A percentile compares a stretch with the other conserved stretches of the same genome.
phyloP scores from a whole-genome alignment of 1,140 invertebrate genomes.

The Hycleus cichorii region DNA sequence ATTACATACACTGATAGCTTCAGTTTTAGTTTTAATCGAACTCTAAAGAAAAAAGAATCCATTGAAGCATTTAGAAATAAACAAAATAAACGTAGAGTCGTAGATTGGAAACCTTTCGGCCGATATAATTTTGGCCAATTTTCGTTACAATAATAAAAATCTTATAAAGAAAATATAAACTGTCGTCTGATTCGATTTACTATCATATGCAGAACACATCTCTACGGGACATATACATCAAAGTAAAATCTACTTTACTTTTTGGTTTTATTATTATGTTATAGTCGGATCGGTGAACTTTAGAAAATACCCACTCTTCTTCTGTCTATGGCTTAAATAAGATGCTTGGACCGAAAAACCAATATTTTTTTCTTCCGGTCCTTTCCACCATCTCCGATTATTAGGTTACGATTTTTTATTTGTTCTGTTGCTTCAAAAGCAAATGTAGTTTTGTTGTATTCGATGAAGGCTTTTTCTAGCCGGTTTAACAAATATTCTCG shows the following conservation, averaged over 20 bases:
- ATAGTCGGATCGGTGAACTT: slow-evolving; percentile 11
- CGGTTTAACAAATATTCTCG: too few species aligned
- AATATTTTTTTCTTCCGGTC: slow-evolving; percentile 1
- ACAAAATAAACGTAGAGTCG: too few species aligned
- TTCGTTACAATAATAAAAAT: slow-evolving; percentile 4
- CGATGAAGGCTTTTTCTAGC: too few species aligned
- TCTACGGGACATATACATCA: slow-evolving; percentile 8
- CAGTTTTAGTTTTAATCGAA: too few species aligned
- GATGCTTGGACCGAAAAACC: slow-evolving; percentile 14
- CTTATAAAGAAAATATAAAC: slow-evolving; percentile 18
- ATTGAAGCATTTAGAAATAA: too few species aligned
- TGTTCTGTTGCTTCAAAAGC: too few species aligned
- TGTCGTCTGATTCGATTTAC: slow-evolving; percentile 20
- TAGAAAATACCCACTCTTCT: slow-evolving; percentile 2
- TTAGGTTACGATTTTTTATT: slow-evolving; percentile 5
- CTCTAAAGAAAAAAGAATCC: too few species aligned
- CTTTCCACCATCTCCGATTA: not conserved
- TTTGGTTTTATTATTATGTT: slow-evolving; percentile 14
- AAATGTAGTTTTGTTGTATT: too few species aligned
- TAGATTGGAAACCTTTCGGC: too few species aligned
- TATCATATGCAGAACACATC: slow-evolving; percentile 18
- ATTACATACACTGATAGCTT: too few species aligned
- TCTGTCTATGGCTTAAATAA: not conserved
- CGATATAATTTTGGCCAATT: slow-evolving; percentile 10
- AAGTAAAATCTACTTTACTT: not conserved